Evolutionary conservation across 2,797 vertebrate genomes (phyloP).

Genomic region (Syngnathus acus): DNA sequence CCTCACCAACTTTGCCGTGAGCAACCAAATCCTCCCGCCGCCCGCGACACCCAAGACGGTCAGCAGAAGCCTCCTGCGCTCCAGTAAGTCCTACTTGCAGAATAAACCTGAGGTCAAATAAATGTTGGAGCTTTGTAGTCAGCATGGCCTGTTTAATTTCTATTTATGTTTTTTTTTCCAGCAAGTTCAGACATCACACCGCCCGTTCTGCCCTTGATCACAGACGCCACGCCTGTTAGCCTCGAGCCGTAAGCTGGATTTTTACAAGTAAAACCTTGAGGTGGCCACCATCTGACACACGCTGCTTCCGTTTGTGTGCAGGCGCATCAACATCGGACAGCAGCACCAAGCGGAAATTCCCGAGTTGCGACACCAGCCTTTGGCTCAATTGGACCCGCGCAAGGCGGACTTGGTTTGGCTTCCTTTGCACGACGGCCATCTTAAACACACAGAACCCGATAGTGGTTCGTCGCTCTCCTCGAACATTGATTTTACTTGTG

Average conservation of each 20-base stretch:
- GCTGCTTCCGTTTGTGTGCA: constrained; percentile 29
- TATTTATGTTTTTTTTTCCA: constrained; percentile 41
- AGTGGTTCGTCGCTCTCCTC: constrained; percentile 31
- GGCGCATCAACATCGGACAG: constrained; percentile 84
- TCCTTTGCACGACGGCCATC: constrained; percentile 47
- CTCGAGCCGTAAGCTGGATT: constrained; percentile 82
- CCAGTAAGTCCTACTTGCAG: constrained; percentile 72
- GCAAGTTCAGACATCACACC: constrained; percentile 83
- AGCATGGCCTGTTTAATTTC: too few relatives aligned
- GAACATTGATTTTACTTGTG: background rate
- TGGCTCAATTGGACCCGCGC: constrained; percentile 72
- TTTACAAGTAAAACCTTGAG: background rate
- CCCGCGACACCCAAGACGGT: constrained; percentile 79
- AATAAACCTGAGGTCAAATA: background rate
- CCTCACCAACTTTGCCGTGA: constrained; percentile 70
- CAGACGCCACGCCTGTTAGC: constrained; percentile 83
- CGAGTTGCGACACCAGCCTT: constrained; percentile 60
- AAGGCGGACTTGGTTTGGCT: constrained; percentile 85
- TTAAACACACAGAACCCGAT: constrained; percentile 32
- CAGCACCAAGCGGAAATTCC: constrained; percentile 84
- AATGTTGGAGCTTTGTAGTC: background rate
- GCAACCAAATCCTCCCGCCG: constrained; percentile 76
- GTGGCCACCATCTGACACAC: background rate
- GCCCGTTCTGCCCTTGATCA: constrained; percentile 76
- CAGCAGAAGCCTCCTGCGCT: constrained; percentile 77